Evolutionary conservation across 2,888 invertebrate genomes (phyloP), one percentile per base, ranked within the genome.

Genomic region (Eremobia ochroleuca): DNA sequence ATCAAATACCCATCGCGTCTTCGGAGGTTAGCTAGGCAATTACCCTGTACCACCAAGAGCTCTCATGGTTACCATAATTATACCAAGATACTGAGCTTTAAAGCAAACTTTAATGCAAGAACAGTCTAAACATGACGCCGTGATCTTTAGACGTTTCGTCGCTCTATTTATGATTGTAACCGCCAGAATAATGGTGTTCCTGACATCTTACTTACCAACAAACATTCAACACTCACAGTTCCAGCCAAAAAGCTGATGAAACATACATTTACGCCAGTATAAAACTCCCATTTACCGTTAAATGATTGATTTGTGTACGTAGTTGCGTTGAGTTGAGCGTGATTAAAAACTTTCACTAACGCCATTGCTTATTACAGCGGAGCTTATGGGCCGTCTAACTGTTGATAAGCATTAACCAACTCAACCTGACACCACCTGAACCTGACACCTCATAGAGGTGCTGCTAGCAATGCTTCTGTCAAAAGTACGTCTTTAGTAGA

Each of bases 341-440:
- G 74, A 87, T 87, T 85, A 87, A 77, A 81, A 81, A 87, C 87
- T 87, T 87, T 87, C 87, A 81, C 89, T 85, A 74, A 73, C 66
- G 43, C 76, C 72, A 79, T 79, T 37, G 52, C 61, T 75, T 76
- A 79, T 85, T 80, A 79, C 52, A 34, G 43, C 31, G 40, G 46
- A 85, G 72, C 77, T 82, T 86, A 84, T 73, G 84, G 72, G 62
- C 75, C 82, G 68, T 59, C 40, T 82, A 82, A 84, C 85, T 71
- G 85, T 86, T 72, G 71, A 78, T 78, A 70, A 71, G 40, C 34
- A 66, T 75, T 65, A 55, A 68, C 74, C 69, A 70, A 28, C 72
- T 73, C 55, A 79, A 62, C 55, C 34, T 77, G 76, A 49, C 58
- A 71, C 37, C 15, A n/a, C n/a, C 72, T 73, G 49, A 79, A 62